Evolutionary conservation across 2,888 invertebrate species (phyloP).

Genomic region (Tricholauxania praeusta): DNA sequence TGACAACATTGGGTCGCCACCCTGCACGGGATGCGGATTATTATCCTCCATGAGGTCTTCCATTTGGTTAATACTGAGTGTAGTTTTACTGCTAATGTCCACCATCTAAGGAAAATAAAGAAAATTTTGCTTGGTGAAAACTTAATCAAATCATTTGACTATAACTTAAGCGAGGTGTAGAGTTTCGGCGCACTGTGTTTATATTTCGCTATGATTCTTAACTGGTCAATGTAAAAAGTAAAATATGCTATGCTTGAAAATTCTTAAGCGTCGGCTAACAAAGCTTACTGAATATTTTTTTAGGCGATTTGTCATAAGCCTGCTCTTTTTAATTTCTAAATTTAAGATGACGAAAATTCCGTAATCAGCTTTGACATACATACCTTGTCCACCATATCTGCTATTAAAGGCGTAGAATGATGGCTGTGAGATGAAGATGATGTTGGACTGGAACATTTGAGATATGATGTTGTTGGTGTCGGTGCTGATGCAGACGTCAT

Average conservation of each 20-base stretch:
- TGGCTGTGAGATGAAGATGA: constrained; percentile 52
- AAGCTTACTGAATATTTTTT: too few species aligned
- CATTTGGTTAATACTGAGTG: constrained; percentile 72
- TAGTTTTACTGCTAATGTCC: constrained; percentile 71
- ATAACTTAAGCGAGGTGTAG: not conserved
- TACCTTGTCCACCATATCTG: constrained; percentile 68
- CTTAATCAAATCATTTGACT: not conserved
- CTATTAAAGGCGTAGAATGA: constrained; percentile 59
- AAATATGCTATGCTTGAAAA: too few species aligned
- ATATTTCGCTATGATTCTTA: too few species aligned
- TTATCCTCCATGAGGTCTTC: constrained; percentile 76
- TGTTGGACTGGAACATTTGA: constrained; percentile 63
- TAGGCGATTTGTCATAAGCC: too few species aligned
- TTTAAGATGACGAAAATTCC: not conserved
- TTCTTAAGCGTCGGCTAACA: too few species aligned
- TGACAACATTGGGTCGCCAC: constrained; percentile 76
- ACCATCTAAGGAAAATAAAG: constrained; percentile 69
- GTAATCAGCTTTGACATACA: constrained; percentile 42
- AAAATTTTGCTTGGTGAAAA: not conserved
- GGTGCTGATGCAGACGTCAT: constrained; percentile 68
- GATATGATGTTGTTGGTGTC: constrained; percentile 65
- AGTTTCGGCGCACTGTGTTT: too few species aligned
- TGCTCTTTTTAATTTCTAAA: not conserved
- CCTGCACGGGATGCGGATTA: constrained; percentile 72
- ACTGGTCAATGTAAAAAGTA: too few species aligned